Base-by-base conservation (phyloP, 2,888 invertebrate genomes). In the Stegophylla sp. region DNA sequence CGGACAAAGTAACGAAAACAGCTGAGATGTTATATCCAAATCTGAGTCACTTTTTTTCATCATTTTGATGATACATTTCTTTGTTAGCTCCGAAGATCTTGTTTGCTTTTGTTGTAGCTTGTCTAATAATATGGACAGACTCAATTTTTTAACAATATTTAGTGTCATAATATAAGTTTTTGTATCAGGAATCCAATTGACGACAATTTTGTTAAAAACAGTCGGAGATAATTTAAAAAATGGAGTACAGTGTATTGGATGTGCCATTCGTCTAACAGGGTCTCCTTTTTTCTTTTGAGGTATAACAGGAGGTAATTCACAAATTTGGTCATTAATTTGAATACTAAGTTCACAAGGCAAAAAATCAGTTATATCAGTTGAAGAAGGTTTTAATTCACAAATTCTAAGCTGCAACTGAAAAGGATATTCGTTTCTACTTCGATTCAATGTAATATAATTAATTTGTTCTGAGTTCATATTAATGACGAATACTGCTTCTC, bases 1-100 rank as follows among this genome's bases (percentile, higher is more conserved):
- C 0, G 98, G 98, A 88, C 98, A 98, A 86, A 95, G 92, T 17
- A 98, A 89, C 0, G 97, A 97, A 4, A 98, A 97, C 79, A 96
- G 91, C 17, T 98, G 88, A 73, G 94, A 95, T 0, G 97, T 98
- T 0, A 98, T 97, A 0, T 97, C 96, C 84, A 99, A 96, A 88
- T 97, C 97, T 86, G 93, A 94, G 87, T 98, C 98, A 56, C 94
- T 94, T 87, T 97, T 97, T 85, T 95, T 95, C 13, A 73, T 26
- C n/a, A 56, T 71, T 77, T 59, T 77, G 13, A 72, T 81, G 5
- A 81, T 81, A 34, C 67, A 45, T 13, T 82, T 76, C 51, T 83
- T 83, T 0, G 82, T 82, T 13, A 81, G 59, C 23, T 97, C 97
- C 0, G 95, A 91, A 86, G 95, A 94, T 86, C 95, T 92, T 17